Base-by-base conservation (phyloP, 2,797 vertebrate genomes). In the Salarias fasciatus region DNA sequence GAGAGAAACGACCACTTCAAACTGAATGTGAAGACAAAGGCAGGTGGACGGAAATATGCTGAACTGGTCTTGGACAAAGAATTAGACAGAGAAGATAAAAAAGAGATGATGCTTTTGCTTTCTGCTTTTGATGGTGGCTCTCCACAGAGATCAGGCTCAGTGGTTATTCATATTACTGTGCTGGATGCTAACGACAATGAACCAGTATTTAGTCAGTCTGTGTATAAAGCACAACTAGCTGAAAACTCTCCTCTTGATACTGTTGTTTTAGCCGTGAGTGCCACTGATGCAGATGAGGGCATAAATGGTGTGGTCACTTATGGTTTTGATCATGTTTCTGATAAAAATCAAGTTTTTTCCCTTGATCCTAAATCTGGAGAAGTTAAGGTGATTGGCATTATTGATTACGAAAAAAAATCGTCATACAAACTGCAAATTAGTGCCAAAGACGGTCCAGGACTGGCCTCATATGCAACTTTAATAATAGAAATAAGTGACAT, bases 271-370 rank as follows among this genome's bases (percentile, higher is more conserved):
- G 50, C 7, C 2, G 70, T 92, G 0, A 80, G 45, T 8, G 92
- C 93, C 1, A 83, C 54, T 10, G 92, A 94, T 73, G 63, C 69
- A 35, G 92, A 94, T 0, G 85, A 92, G 8, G 90, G 89, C 0
- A 0, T 79, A 0, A 82, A 93, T 33, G 43, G 90, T 2, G 72
- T 92, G 10, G 29, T 93, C 4, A 87, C 24, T 0, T 93, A 92
- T 69, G 80, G 69, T 1, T 88, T 94, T 55, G 77, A 80, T 6
- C 86, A 88, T 41, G 82, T 91, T n/a, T 82, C 88, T 11, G 73
- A 74, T 3, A 75, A 82, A 69, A 74, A 15, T 9, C 9, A 83
- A 0, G 15, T 82, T 3, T 92, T 93, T 18, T 0, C 69, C 2
- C 53, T 93, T 2, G 7, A 93, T 11, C 13, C 75, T 0, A 77